Percentiles rank a stretch among this genome's conserved stretches.
phyloP scores from a whole-genome alignment of 2,888 invertebrate genomes.

The Lepidonotus clava region DNA sequence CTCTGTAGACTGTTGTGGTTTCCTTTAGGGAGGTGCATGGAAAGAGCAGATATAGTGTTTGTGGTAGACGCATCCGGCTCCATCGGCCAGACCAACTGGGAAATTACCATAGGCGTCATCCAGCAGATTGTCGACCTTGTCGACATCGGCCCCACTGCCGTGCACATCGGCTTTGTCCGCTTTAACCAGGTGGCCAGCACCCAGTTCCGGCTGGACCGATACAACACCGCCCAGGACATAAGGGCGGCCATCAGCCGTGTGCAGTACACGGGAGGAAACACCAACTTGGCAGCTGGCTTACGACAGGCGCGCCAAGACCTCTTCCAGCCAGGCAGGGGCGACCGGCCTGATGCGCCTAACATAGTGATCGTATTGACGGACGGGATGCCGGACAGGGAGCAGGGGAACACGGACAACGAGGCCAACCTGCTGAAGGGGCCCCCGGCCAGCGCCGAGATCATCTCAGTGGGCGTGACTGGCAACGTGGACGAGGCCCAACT shows the following conservation, averaged over 20 bases:
- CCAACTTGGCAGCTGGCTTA: slow-evolving; percentile 48
- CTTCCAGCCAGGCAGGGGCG: slow-evolving; percentile 56
- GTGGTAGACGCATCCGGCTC: slow-evolving; percentile 75
- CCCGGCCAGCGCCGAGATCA: slow-evolving; percentile 19
- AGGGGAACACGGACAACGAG: slow-evolving; percentile 5
- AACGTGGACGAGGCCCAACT: slow-evolving; percentile 56
- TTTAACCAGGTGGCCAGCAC: slow-evolving; percentile 57
- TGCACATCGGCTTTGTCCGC: slow-evolving; percentile 58
- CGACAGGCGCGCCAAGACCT: neutral
- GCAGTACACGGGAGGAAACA: slow-evolving; percentile 49
- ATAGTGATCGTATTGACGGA: slow-evolving; percentile 68
- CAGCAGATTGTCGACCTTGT: slow-evolving; percentile 68
- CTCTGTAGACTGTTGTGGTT: neutral
- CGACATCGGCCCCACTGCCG: slow-evolving; percentile 17
- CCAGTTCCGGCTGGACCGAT: slow-evolving; percentile 55
- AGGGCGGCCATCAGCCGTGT: neutral
- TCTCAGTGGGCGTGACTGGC: slow-evolving; percentile 56
- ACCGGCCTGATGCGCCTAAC: slow-evolving; percentile 66
- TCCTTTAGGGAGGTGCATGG: slow-evolving; percentile 61
- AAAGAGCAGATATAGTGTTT: slow-evolving; percentile 72
- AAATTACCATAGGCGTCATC: slow-evolving; percentile 71
- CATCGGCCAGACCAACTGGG: slow-evolving; percentile 73
- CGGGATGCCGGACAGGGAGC: slow-evolving; percentile 60
- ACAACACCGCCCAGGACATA: neutral
- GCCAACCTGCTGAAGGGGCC: slow-evolving; percentile 5